phyloP scores from a whole-genome alignment of 2,113 vertebrate genomes.

The Eudorcas thomsonii region DNA sequence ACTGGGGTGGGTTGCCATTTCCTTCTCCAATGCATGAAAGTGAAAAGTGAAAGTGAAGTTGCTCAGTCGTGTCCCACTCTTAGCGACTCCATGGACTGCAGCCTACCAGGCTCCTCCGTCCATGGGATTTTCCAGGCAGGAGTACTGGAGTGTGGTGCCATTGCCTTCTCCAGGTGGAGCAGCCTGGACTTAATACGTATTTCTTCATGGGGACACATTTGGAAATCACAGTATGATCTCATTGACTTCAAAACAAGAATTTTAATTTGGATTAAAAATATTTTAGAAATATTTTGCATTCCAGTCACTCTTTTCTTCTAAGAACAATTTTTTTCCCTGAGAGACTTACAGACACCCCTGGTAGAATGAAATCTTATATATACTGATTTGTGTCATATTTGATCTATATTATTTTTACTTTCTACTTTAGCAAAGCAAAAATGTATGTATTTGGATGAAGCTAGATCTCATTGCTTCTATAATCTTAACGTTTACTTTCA shows the following conservation, averaged over 20 bases:
- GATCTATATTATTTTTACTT: conserved; percentile 27
- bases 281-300: conserved; percentile 26
- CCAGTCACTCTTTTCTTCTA: neutral
- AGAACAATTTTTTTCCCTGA: neutral
- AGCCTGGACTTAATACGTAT: neutral
- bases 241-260: neutral
- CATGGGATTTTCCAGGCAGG: too few relatives aligned
- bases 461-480: neutral
- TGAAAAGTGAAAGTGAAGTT: too few relatives aligned
- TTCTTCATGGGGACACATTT: neutral
- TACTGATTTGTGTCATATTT: neutral
- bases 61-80: rapidly evolving
- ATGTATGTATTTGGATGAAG: neutral
- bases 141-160: too few relatives aligned
- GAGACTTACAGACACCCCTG: neutral
- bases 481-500: conserved; percentile 9
- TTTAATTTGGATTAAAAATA: neutral
- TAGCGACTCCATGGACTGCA: too few relatives aligned
- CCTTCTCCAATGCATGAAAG: too few relatives aligned
- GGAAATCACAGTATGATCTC: neutral
- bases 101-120: too few relatives aligned
- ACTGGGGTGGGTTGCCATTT: too few relatives aligned
- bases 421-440: conserved; percentile 30
- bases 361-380: neutral
- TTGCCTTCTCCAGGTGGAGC: neutral